These are phyloP conservation scores for Trochalopteron elliotii DNA, from an alignment of 2,113 vertebrate species.

Conservation along the genomic window DNA sequence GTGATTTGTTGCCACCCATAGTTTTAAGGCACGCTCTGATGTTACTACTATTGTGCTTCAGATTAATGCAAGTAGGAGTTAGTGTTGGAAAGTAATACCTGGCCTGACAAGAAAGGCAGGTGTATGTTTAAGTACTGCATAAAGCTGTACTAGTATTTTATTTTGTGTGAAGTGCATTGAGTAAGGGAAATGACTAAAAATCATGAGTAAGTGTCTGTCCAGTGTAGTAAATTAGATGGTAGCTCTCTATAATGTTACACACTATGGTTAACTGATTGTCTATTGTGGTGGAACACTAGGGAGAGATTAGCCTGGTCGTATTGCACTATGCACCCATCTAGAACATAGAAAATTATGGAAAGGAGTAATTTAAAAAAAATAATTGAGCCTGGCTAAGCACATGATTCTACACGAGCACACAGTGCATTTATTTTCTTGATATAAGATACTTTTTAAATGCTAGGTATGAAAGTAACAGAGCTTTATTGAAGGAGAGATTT, in stretches of 20 bases:
- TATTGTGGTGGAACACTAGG: conserved; percentile 37
- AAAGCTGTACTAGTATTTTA: neutral
- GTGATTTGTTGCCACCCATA: neutral
- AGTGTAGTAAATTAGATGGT: conserved; percentile 16
- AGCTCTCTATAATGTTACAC: neutral
- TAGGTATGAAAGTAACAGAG: conserved; percentile 32
- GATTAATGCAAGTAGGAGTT: neutral
- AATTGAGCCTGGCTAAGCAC: neutral
- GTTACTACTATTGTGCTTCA: neutral
- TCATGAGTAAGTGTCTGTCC: conserved; percentile 46
- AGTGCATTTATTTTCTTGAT: neutral
- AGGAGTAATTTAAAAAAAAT: neutral
- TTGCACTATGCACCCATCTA: conserved; percentile 1
- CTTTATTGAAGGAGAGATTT: neutral
- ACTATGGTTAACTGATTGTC: conserved; percentile 24
- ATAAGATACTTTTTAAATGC: conserved; percentile 20
- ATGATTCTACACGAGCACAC: neutral
- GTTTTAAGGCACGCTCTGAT: neutral
- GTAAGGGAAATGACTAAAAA: conserved; percentile 41
- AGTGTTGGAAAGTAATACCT: neutral
- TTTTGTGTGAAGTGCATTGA: neutral
- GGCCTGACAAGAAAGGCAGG: neutral
- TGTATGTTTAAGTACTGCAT: neutral
- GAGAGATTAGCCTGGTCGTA: conserved; percentile 37
- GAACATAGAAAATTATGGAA: neutral